phyloP scores from a whole-genome alignment of 2,113 vertebrate genomes.

The Rattus rattus region DNA sequence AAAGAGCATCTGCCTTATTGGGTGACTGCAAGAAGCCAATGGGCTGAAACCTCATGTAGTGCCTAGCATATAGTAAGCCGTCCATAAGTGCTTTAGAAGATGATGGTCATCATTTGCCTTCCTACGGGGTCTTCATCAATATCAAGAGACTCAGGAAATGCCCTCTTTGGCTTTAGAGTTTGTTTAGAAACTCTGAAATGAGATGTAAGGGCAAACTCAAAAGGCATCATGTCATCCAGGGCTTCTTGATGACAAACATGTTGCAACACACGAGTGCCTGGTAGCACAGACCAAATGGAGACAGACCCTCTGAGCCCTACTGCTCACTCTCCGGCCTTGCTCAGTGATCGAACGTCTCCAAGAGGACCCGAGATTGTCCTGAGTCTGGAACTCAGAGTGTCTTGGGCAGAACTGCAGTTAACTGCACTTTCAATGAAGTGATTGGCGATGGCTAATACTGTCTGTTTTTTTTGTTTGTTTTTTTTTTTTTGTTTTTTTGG shows the following conservation, averaged over 20 bases:
- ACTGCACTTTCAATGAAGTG: neutral
- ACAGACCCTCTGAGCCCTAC: neutral
- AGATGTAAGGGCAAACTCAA: constrained; percentile 5
- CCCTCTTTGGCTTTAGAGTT: neutral
- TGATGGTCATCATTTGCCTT: neutral
- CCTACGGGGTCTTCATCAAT: neutral
- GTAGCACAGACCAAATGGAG: neutral
- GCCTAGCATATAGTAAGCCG: neutral
- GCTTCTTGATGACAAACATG: neutral
- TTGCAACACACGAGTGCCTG: neutral
- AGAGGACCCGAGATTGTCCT: neutral
- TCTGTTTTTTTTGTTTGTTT: constrained; percentile 5
- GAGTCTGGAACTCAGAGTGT: neutral
- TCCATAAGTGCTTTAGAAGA: neutral
- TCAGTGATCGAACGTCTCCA: neutral
- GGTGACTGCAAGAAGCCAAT: neutral
- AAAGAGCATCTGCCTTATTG: neutral
- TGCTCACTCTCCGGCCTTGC: neutral
- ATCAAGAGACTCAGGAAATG: neutral
- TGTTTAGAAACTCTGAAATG: constrained; percentile 23
- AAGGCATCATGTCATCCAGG: neutral
- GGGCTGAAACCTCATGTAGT: neutral
- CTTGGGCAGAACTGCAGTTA: neutral
- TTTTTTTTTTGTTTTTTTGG: neutral
- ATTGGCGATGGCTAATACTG: neutral